Conservation (phyloP, 2,888 invertebrate genomes). For the Euclidia mi region DNA sequence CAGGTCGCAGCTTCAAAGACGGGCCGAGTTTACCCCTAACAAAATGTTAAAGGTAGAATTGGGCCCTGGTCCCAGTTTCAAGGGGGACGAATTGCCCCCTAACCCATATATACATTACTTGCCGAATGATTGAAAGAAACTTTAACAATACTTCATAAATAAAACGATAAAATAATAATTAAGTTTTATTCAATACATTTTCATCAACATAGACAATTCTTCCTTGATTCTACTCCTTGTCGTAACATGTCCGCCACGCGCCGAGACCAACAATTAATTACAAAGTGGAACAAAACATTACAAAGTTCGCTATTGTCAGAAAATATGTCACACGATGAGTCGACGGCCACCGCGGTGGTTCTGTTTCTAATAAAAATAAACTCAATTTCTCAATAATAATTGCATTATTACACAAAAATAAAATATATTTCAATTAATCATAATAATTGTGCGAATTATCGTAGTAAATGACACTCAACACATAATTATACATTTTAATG, state of each 20-base stretch:
- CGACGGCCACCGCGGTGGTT: no score
- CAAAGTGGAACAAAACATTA: constrained; percentile 1
- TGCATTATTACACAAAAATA: constrained; percentile 46
- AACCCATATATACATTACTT: no score
- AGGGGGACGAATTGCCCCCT: no score
- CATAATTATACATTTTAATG: constrained; percentile 62
- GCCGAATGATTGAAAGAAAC: no score
- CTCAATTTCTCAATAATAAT: constrained; percentile 41
- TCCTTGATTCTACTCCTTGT: constrained; percentile 45
- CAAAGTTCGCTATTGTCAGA: constrained; percentile 20
- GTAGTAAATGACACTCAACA: constrained; percentile 63
- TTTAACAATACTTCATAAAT: constrained; percentile 13
- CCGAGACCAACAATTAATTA: constrained; percentile 23
- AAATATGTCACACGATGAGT: no score
- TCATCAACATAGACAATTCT: constrained; percentile 62
- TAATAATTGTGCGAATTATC: constrained; percentile 75
- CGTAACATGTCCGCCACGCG: constrained; percentile 25
- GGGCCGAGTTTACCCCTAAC: no score
- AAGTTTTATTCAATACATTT: constrained; percentile 74
- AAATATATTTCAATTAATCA: constrained; percentile 49
- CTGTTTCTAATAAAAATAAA: constrained; percentile 32
- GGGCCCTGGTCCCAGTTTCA: no score
- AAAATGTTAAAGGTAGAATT: no score
- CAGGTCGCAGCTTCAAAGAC: no score
- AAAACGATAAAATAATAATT: constrained; percentile 58